phyloP scores from a whole-genome alignment of 2,797 vertebrate species.

The Rallus crepitans region DNA sequence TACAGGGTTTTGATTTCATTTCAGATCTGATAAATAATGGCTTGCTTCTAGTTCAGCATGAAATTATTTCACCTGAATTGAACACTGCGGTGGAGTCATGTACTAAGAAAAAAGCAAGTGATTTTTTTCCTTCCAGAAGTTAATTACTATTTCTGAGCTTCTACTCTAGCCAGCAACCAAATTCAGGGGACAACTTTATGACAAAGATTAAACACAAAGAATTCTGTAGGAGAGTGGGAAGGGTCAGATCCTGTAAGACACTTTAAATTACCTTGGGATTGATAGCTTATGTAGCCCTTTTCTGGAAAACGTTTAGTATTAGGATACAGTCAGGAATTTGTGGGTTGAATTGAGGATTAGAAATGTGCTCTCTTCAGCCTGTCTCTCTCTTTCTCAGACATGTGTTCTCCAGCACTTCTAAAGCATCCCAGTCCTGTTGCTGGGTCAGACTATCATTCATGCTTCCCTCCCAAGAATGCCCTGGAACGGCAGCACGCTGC shows the following conservation, averaged over 20 bases:
- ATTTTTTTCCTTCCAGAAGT: neutral
- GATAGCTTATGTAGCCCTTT: neutral
- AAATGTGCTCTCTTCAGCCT: neutral
- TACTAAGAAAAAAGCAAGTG: neutral
- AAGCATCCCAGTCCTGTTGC: neutral
- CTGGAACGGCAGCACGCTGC: neutral
- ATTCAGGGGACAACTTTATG: neutral
- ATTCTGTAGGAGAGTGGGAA: neutral
- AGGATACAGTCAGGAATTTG: neutral
- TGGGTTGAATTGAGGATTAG: neutral
- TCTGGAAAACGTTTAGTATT: neutral
- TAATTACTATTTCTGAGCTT: neutral
- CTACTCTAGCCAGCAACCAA: neutral
- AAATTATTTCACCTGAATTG: neutral
- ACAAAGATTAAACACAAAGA: neutral
- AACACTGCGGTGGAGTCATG: neutral
- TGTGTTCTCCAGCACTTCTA: neutral
- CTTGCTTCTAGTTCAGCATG: neutral
- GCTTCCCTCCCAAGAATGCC: accelerated
- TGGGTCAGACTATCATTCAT: neutral
- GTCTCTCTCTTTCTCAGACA: neutral
- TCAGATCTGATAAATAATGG: neutral
- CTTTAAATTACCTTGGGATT: neutral
- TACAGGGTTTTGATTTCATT: neutral
- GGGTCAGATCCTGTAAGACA: neutral